A percentile compares a stretch with the other conserved stretches of the same genome.
These are phyloP conservation scores for Paramacrobiotus metropolitanus DNA, from an alignment of 1,140 invertebrate species.

Conservation along the genomic window DNA sequence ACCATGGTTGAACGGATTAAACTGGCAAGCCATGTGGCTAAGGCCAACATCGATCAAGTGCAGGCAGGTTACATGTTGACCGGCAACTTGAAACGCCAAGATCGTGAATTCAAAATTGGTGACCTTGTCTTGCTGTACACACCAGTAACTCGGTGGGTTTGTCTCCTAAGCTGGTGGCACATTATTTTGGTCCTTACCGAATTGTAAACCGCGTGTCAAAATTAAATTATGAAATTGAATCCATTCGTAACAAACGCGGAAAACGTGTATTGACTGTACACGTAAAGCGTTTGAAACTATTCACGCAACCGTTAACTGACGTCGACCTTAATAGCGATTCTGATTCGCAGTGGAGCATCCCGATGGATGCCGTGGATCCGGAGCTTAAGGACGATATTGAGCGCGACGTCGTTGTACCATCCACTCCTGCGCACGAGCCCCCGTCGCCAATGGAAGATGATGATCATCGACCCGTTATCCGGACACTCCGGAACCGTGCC, in stretches of 20 bases:
- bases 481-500: too few species aligned
- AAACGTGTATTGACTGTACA: neutral
- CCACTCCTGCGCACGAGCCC: too few species aligned
- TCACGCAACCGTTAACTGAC: neutral
- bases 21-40: neutral
- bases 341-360: neutral
- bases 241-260: neutral
- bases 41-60: neutral
- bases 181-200: neutral
- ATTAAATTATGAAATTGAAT: neutral
- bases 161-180: neutral
- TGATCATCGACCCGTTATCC: too few species aligned
- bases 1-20: neutral
- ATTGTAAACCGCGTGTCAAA: neutral
- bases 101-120: neutral
- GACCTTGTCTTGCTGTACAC: neutral
- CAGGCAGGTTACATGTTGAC: neutral
- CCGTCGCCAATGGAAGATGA: too few species aligned
- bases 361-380: neutral
- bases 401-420: too few species aligned
- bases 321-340: neutral
- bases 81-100: neutral
- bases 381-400: neutral
- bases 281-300: neutral
- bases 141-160: neutral